phyloP scores from a whole-genome alignment of 92 coral and sea anemone species.

The Porites divaricata region DNA sequence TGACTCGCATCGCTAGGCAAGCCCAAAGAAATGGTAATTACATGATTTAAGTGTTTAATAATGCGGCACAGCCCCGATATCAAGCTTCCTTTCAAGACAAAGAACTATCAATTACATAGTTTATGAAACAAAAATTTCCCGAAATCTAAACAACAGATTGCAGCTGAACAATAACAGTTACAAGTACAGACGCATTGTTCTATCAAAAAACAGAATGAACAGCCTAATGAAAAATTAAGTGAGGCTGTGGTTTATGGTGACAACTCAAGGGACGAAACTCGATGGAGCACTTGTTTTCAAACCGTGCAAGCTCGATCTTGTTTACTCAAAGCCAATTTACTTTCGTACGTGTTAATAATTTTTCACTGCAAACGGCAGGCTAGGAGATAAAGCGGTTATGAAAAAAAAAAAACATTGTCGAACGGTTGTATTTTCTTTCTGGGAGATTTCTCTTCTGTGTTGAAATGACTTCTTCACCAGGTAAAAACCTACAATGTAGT shows the following conservation, averaged over 20 bases:
- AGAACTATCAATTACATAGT: slow-evolving; percentile 33
- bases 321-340: no score
- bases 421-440: no score
- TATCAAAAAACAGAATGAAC: slow-evolving; percentile 12
- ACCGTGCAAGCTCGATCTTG: neutral
- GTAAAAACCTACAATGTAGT: no score
- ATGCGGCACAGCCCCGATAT: slow-evolving; percentile 4
- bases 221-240: slow-evolving; percentile 31
- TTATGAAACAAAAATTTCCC: slow-evolving; percentile 29
- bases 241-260: neutral
- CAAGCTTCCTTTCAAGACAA: neutral
- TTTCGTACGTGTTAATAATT: no score
- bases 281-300: neutral
- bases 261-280: neutral
- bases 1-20: slow-evolving; percentile 7
- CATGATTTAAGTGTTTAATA: slow-evolving; percentile 4
- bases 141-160: slow-evolving; percentile 17
- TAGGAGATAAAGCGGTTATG: no score
- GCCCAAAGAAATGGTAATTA: neutral
- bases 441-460: neutral
- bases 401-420: no score
- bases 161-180: neutral
- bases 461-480: no score
- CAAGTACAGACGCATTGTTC: slow-evolving; percentile 25
- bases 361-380: no score